A percentile compares a stretch with the other conserved stretches of the same genome.
Conservation (phyloP, 2,113 vertebrate species). For the Fulica atra region DNA sequence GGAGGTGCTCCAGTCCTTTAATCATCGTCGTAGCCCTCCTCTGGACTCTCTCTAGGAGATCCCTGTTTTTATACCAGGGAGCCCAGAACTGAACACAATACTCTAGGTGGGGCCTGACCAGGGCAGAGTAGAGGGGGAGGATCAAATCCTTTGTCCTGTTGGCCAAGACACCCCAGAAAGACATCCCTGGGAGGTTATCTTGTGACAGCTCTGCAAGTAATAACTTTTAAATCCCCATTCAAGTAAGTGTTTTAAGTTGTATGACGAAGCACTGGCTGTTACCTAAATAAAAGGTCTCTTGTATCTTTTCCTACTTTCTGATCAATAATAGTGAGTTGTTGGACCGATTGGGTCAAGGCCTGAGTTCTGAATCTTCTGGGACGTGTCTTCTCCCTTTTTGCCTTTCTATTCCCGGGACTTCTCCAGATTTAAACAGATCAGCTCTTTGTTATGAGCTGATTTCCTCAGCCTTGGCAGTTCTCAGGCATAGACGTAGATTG, state of each 20-base stretch:
- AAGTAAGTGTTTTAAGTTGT: background rate
- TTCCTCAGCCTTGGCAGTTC: background rate
- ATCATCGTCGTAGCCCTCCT: no score
- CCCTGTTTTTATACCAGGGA: no score
- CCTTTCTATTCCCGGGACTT: background rate
- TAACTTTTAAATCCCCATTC: background rate
- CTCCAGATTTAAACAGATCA: background rate
- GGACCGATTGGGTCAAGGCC: background rate
- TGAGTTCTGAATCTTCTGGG: background rate
- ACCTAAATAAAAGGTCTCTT: background rate
- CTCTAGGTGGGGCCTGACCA: no score
- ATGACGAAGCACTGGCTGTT: background rate
- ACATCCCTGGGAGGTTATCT: background rate
- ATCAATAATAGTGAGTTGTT: background rate
- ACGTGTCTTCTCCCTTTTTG: background rate
- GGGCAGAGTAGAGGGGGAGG: no score
- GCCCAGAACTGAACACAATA: no score
- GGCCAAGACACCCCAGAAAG: background rate
- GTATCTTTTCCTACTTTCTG: background rate
- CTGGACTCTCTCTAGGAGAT: no score
- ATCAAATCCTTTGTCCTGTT: no score
- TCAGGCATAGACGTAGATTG: background rate
- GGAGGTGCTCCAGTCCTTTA: no score
- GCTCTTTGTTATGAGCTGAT: background rate
- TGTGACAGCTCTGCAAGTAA: background rate